Percentiles rank a stretch among this genome's conserved stretches.
phyloP scores from a whole-genome alignment of 2,888 invertebrate species.

The Graphium colonna region DNA sequence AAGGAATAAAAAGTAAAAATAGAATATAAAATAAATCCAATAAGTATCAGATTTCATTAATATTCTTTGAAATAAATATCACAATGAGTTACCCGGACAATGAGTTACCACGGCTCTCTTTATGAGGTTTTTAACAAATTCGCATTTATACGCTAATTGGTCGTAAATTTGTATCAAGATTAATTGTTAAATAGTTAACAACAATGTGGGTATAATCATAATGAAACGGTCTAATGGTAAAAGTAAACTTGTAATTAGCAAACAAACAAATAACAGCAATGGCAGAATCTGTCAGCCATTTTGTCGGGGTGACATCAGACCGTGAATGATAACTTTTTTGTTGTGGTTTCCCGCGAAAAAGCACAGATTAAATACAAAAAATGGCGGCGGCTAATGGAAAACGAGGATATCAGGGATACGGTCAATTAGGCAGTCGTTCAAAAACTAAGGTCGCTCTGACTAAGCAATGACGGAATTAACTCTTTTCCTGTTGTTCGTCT shows the following conservation, averaged over 20 bases:
- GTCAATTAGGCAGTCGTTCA: constrained; percentile 14
- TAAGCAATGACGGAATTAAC: not conserved
- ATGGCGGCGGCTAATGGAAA: constrained; percentile 10
- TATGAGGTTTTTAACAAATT: no score
- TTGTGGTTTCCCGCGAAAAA: constrained; percentile 8
- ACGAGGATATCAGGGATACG: constrained; percentile 25
- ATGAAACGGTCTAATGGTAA: not conserved
- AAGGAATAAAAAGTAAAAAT: no score
- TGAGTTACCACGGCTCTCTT: no score
- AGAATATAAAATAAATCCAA: no score
- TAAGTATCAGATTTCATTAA: no score
- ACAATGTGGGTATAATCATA: no score
- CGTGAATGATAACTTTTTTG: constrained; percentile 25
- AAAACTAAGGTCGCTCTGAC: constrained; percentile 9
- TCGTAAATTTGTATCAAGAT: no score
- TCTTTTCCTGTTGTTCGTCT: constrained; percentile 1
- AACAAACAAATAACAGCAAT: not conserved
- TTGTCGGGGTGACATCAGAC: constrained; percentile 21
- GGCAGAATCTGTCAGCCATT: constrained; percentile 15
- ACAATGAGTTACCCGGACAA: no score
- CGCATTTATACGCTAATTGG: no score
- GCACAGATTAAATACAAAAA: constrained; percentile 11
- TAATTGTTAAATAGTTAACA: no score
- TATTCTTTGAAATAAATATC: no score
- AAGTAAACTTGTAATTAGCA: not conserved